Conservation (phyloP, 2,888 invertebrate species). For the Idaea biselata region DNA sequence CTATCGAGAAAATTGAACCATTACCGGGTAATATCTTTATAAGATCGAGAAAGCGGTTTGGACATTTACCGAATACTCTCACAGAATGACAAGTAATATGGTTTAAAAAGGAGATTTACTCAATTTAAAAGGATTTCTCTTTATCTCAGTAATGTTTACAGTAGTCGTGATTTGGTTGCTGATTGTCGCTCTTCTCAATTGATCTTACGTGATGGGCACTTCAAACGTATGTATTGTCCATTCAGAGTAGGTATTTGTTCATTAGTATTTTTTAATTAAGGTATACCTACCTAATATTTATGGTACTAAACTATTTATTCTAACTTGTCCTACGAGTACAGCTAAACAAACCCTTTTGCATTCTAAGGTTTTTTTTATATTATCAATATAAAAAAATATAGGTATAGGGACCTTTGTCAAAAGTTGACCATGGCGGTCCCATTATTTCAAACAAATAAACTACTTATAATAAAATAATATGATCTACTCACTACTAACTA, state of each 20-base stretch:
- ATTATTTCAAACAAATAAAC: no score
- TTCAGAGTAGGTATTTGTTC: background rate
- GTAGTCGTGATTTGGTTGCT: constrained; percentile 17
- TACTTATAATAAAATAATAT: no score
- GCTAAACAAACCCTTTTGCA: no score
- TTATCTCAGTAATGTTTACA: constrained; percentile 1
- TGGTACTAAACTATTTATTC: no score
- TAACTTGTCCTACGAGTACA: no score
- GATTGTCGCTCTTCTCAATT: constrained; percentile 10
- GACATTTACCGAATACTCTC: background rate
- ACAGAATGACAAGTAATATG: background rate
- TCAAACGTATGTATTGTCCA: background rate
- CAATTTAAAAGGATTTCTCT: constrained; percentile 20
- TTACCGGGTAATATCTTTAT: background rate
- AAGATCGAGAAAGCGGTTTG: background rate
- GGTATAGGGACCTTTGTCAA: no score
- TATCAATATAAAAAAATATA: no score
- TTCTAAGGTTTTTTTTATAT: no score
- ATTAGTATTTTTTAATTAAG: no score
- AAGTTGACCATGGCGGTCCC: no score
- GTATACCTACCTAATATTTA: no score
- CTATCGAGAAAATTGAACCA: background rate
- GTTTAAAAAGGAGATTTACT: constrained; percentile 4
- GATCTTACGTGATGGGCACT: background rate
- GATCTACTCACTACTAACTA: no score